phyloP scores from a whole-genome alignment of 2,888 invertebrate genomes.

The Chloromyia formosa region DNA sequence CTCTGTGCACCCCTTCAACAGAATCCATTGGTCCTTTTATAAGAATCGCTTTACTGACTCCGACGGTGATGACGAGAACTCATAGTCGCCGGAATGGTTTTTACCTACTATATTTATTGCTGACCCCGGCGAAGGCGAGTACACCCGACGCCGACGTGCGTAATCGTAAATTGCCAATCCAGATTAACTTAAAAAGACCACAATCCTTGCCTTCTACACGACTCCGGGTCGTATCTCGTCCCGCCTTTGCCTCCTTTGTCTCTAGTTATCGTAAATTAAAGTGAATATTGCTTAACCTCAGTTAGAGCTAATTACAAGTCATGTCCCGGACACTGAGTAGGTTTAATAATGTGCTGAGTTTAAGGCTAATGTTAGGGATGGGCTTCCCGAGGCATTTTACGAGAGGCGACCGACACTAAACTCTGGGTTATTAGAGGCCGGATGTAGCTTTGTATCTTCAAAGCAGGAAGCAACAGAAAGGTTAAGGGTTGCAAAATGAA shows the following conservation, averaged over 20 bases:
- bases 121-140: constrained; percentile 23
- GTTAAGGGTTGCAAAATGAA: neutral
- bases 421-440: neutral
- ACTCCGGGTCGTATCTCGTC: neutral
- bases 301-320: constrained; percentile 40
- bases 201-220: neutral
- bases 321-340: constrained; percentile 29
- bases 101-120: constrained; percentile 41
- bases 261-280: constrained; percentile 31
- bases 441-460: neutral
- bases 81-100: constrained; percentile 16
- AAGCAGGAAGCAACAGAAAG: neutral
- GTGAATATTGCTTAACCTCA: constrained; percentile 43
- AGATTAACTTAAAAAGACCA: constrained; percentile 34
- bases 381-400: neutral
- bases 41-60: neutral
- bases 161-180: constrained; percentile 36
- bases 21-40: neutral
- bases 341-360: constrained; percentile 28
- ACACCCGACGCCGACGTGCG: constrained; percentile 25
- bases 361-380: constrained; percentile 11
- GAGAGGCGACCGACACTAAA: neutral
- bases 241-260: neutral
- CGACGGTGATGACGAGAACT: neutral
- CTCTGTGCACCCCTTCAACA: neutral